These are phyloP conservation scores for Matsumurasca onukii DNA, from an alignment of 1,140 invertebrate genomes.

Conservation along the genomic window DNA sequence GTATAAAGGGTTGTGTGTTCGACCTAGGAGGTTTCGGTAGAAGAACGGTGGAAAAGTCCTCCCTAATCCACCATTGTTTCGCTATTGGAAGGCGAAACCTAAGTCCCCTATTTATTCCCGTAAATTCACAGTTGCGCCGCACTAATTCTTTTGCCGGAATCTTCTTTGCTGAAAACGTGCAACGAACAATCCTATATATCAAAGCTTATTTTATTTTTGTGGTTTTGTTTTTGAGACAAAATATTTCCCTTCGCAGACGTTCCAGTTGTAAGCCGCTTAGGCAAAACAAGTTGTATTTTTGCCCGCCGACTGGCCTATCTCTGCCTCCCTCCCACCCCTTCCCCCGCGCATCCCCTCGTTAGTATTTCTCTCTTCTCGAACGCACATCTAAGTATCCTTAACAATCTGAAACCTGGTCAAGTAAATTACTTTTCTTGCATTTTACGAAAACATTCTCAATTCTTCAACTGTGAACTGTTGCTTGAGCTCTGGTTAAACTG, in stretches of 20 bases:
- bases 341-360: background rate
- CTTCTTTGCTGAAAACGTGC: conserved; percentile 31
- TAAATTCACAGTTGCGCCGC: conserved; percentile 13
- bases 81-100: conserved; percentile 18
- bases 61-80: conserved; percentile 12
- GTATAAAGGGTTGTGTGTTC: no score
- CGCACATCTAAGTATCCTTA: no score
- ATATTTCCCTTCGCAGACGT: conserved; percentile 23
- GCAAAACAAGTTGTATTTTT: conserved; percentile 34
- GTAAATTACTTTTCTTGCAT: background rate
- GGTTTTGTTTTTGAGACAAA: conserved; percentile 35
- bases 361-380: background rate
- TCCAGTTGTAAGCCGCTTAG: conserved; percentile 33
- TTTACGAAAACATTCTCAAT: background rate
- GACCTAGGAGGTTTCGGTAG: no score
- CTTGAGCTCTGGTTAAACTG: no score
- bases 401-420: background rate
- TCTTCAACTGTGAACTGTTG: no score
- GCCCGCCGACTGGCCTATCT: background rate
- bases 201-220: conserved; percentile 36
- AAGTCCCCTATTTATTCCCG: conserved; percentile 22
- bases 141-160: conserved; percentile 35
- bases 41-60: conserved; percentile 9
- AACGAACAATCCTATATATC: conserved; percentile 33
- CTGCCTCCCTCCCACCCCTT: background rate